Evolutionary conservation across 2,113 vertebrate genomes (phyloP).

Genomic region (Myotis lucifugus): DNA sequence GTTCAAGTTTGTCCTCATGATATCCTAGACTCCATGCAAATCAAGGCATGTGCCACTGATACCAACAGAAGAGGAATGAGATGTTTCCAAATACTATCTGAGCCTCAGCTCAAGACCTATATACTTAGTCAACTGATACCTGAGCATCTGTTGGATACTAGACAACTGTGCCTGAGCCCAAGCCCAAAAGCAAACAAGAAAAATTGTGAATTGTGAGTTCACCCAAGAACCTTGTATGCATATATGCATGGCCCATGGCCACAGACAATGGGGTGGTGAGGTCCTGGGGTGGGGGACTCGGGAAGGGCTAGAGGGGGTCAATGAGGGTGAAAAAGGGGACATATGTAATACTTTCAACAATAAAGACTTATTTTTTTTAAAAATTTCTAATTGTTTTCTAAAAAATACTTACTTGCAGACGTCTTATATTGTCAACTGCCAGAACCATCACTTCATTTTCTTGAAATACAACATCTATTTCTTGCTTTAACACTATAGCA

Average conservation of each 20-base stretch:
- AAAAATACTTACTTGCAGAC: conserved; percentile 88
- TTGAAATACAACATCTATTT: conserved; percentile 91
- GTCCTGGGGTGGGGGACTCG: no score
- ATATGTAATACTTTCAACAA: no score
- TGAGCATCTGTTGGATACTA: not conserved
- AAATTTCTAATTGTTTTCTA: conserved; percentile 30
- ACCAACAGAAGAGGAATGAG: not conserved
- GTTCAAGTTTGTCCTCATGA: not conserved
- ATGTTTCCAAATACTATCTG: conserved; percentile 32
- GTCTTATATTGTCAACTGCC: conserved; percentile 91
- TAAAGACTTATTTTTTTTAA: no score
- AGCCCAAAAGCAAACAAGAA: conserved; percentile 14
- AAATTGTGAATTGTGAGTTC: conserved; percentile 19
- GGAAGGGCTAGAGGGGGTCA: no score
- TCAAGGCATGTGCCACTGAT: not conserved
- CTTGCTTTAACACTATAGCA: conserved; percentile 90
- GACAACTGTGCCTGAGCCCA: not conserved
- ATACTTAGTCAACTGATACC: conserved; percentile 23
- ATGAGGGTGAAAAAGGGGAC: no score
- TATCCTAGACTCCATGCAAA: not conserved
- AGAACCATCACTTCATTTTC: conserved; percentile 87
- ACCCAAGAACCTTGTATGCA: not conserved
- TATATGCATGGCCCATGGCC: no score
- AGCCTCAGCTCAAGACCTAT: not conserved
- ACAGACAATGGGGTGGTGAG: no score